A percentile compares a stretch with the other conserved stretches of the same genome.
These are phyloP conservation scores for Zalophus californianus DNA, from an alignment of 2,797 vertebrate species.

Conservation along the genomic window DNA sequence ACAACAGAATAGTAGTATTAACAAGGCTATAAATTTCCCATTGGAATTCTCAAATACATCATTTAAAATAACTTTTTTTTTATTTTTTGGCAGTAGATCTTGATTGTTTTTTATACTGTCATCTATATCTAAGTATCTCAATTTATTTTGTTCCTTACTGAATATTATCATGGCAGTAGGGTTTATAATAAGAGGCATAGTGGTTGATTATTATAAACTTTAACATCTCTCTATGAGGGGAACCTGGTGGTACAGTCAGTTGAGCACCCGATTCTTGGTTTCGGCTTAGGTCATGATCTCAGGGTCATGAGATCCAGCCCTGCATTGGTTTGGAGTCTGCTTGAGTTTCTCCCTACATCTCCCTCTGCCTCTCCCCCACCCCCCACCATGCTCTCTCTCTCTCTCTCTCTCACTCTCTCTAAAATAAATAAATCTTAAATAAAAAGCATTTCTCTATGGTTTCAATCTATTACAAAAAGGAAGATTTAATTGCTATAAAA, in stretches of 20 bases:
- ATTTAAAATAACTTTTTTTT: not conserved
- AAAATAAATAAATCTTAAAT: not conserved
- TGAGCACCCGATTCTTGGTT: not conserved
- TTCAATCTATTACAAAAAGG: not conserved
- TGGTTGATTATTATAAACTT: not conserved
- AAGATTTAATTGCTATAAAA: not conserved
- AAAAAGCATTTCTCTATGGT: not conserved
- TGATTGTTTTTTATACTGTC: not conserved
- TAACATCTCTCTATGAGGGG: not conserved
- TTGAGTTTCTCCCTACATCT: not conserved
- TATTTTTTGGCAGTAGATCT: not conserved
- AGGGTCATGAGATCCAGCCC: not conserved
- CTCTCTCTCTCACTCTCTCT: not conserved
- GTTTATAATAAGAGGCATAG: not conserved
- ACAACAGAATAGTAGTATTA: not conserved
- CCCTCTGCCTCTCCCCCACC: not conserved
- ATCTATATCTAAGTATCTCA: not conserved
- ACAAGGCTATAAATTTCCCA: not conserved
- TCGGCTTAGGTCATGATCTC: not conserved
- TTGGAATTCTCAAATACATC: not conserved
- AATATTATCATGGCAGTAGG: not conserved
- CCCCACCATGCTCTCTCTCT: not conserved
- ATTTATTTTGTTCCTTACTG: slow-evolving; percentile 49
- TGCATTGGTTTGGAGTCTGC: not conserved
- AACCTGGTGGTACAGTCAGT: not conserved